phyloP scores from a whole-genome alignment of 2,888 invertebrate genomes.

The Ennomos erosarius region DNA sequence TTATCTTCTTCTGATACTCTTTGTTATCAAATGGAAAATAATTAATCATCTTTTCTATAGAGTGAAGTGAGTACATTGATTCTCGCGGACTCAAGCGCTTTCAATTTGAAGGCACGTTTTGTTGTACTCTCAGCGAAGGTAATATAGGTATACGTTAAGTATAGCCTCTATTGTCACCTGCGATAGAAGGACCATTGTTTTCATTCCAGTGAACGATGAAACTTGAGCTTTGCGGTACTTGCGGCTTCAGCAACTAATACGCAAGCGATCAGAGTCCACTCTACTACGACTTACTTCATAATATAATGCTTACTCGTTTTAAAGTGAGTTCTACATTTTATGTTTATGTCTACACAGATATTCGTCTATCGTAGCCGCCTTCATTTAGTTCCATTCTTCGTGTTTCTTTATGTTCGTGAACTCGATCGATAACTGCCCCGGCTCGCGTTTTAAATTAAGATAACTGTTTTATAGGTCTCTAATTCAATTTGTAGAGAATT shows the following conservation, averaged over 20 bases:
- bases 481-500: conserved; percentile 65
- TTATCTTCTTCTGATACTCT: conserved; percentile 16
- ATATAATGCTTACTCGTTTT: conserved; percentile 31
- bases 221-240: conserved; percentile 63
- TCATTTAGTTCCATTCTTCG: conserved; percentile 56
- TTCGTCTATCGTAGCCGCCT: conserved; percentile 39
- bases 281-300: conserved; percentile 39
- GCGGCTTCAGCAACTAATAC: conserved; percentile 54
- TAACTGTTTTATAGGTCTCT: conserved; percentile 74
- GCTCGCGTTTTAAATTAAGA: conserved; percentile 71
- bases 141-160: conserved; percentile 35
- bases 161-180: conserved; percentile 57
- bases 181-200: conserved; percentile 67
- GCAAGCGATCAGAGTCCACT: conserved; percentile 40
- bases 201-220: conserved; percentile 62
- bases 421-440: conserved; percentile 61
- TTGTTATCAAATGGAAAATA: conserved; percentile 26
- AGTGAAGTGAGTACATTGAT: conserved; percentile 20
- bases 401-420: conserved; percentile 58
- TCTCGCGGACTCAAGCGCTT: conserved; percentile 18
- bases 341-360: conserved; percentile 36
- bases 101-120: conserved; percentile 29
- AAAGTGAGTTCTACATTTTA: conserved; percentile 15
- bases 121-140: conserved; percentile 14
- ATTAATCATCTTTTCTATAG: conserved; percentile 34